Evolutionary conservation across 35 echinoderm and acorn worm species (phyloP).

Genomic region (Nesometra sesokonis): DNA sequence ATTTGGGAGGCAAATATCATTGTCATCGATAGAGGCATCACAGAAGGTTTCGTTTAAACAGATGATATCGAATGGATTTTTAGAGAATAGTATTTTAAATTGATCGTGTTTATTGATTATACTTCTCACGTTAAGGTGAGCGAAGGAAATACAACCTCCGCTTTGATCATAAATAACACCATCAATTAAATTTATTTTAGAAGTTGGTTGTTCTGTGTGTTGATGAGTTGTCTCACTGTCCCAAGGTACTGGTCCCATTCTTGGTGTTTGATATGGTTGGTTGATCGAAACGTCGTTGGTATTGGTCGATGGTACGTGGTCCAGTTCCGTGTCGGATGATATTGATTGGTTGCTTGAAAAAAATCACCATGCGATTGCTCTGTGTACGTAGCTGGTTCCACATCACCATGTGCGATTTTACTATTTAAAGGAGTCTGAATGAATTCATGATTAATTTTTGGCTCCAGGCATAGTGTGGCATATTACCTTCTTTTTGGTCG

Average conservation of each 20-base stretch:
- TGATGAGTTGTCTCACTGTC: slow-evolving; percentile 6
- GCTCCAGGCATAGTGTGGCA: not conserved
- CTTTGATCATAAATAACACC: not conserved
- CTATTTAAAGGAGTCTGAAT: not conserved
- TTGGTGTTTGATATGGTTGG: too few relatives aligned
- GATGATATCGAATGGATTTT: slow-evolving; percentile 5
- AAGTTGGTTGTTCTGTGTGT: not conserved
- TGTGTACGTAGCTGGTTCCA: too few relatives aligned
- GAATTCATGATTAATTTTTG: not conserved
- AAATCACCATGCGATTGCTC: not conserved
- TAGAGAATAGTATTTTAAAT: not conserved
- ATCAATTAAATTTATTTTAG: not conserved
- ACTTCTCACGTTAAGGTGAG: slow-evolving; percentile 8
- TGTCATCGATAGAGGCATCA: slow-evolving; percentile 8
- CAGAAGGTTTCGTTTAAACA: slow-evolving; percentile 8
- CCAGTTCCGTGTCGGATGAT: not conserved
- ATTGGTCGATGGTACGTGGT: not conserved
- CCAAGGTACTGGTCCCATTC: not conserved
- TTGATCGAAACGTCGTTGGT: not conserved
- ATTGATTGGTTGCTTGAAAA: not conserved
- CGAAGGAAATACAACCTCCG: not conserved
- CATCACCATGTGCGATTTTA: not conserved
- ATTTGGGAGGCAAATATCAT: slow-evolving; percentile 6
- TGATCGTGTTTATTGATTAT: slow-evolving; percentile 1
- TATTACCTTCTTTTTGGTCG: not conserved